Percentiles rank a stretch among this genome's conserved stretches.
These are phyloP conservation scores for Prunella himalayana DNA, from an alignment of 2,113 vertebrate species.

Conservation along the genomic window DNA sequence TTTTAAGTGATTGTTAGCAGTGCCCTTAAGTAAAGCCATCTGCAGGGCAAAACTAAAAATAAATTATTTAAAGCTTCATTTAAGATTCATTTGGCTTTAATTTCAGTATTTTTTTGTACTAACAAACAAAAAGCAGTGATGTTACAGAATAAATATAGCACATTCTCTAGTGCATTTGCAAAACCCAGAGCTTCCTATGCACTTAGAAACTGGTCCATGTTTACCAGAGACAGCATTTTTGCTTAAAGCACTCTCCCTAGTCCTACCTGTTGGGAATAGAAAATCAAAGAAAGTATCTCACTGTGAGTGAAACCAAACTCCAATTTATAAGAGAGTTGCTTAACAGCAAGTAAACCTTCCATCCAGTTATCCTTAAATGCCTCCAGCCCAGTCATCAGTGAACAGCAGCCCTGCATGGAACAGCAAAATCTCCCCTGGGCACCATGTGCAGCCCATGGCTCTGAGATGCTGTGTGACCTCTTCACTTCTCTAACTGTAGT, in stretches of 20 bases:
- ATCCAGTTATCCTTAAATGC: neutral
- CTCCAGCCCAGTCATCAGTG: neutral
- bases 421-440: neutral
- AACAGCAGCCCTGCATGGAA: neutral
- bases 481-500: neutral
- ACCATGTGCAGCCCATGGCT: neutral
- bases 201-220: neutral
- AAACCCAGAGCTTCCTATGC: neutral
- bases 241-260: neutral
- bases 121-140: slow-evolving; percentile 8
- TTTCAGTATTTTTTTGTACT: neutral
- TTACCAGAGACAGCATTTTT: neutral
- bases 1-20: neutral
- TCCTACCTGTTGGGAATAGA: neutral
- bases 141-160: neutral
- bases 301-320: neutral
- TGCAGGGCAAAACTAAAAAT: neutral
- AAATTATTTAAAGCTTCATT: slow-evolving; percentile 15
- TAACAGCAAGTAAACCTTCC: neutral
- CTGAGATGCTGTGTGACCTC: neutral
- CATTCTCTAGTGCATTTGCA: neutral
- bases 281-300: neutral
- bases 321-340: neutral
- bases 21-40: neutral
- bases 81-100: slow-evolving; percentile 14